phyloP scores from a whole-genome alignment of 2,113 vertebrate species.

The Isichthys henryi region DNA sequence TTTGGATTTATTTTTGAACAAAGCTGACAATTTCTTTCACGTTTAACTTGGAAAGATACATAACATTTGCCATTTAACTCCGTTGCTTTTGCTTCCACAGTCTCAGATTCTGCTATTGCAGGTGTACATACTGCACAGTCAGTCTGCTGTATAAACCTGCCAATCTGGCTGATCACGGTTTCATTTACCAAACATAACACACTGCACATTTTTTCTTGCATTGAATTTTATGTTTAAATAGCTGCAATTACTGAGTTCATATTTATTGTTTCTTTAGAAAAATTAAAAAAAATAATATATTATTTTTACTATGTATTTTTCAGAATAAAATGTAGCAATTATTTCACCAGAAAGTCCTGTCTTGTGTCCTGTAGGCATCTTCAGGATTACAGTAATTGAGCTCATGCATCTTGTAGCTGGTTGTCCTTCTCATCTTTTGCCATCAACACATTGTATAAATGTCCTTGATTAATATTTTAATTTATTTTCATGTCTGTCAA shows the following conservation, averaged over 20 bases:
- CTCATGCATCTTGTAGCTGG: neutral
- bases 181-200: neutral
- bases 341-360: neutral
- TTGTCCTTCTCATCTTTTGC: neutral
- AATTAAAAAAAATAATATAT: neutral
- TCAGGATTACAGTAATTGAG: neutral
- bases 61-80: neutral
- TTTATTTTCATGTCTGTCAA: neutral
- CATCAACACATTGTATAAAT: conserved; percentile 5
- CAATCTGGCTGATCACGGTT: neutral
- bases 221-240: neutral
- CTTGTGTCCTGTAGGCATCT: neutral
- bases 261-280: neutral
- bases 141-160: neutral
- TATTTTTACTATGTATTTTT: neutral
- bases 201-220: neutral
- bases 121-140: neutral
- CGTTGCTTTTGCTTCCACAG: neutral
- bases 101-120: neutral
- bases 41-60: neutral
- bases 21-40: neutral
- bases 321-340: neutral
- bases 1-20: neutral
- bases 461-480: neutral
- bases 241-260: neutral